Percentiles rank a stretch among this genome's conserved stretches.
phyloP scores from a whole-genome alignment of 2,888 invertebrate species.

The Plagodis dolabraria region DNA sequence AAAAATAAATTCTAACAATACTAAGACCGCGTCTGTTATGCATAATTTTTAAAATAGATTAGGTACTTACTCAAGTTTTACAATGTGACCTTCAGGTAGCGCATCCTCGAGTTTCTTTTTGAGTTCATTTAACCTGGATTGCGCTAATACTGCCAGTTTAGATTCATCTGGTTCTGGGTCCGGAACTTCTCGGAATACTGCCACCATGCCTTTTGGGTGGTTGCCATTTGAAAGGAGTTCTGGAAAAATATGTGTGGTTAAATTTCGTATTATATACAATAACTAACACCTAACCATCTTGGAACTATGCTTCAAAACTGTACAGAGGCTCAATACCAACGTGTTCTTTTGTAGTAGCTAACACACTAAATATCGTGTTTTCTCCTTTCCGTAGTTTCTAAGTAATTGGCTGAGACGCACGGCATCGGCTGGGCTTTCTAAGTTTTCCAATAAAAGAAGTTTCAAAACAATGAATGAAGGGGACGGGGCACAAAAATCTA shows the following conservation, averaged over 20 bases:
- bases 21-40: too few species aligned
- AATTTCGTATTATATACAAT: too few species aligned
- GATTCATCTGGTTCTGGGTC: constrained; percentile 68
- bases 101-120: constrained; percentile 68
- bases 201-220: constrained; percentile 75
- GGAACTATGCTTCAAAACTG: too few species aligned
- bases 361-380: constrained; percentile 1
- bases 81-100: constrained; percentile 78
- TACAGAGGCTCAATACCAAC: not conserved
- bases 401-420: constrained; percentile 45
- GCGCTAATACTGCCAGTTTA: constrained; percentile 63
- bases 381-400: constrained; percentile 34
- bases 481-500: too few species aligned
- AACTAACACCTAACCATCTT: too few species aligned
- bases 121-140: constrained; percentile 68
- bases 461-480: constrained; percentile 14
- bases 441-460: constrained; percentile 30
- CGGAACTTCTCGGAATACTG: constrained; percentile 73
- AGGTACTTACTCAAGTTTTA: constrained; percentile 76
- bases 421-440: constrained; percentile 22
- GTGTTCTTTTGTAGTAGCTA: constrained; percentile 1
- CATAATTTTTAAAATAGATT: not conserved
- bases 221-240: constrained; percentile 68
- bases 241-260: constrained; percentile 39
- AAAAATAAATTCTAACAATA: too few species aligned